Evolutionary conservation across 2,797 vertebrate species (phyloP), one percentile per base, ranked within the genome.

Genomic region (Cuniculus paca): DNA sequence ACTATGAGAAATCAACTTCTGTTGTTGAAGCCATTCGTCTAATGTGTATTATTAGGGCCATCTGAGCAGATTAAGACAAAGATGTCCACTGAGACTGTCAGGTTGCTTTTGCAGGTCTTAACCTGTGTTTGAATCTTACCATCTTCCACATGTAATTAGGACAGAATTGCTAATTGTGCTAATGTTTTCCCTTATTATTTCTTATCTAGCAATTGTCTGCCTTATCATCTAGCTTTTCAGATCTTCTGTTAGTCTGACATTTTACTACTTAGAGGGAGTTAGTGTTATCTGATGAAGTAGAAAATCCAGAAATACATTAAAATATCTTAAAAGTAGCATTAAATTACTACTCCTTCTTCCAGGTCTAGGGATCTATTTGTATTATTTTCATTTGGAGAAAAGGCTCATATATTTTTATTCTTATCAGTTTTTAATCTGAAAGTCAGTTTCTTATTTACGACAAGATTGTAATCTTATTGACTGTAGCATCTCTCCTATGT

Each of bases 251-350:
- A 93, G 61, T 52, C 8, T 84, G 80, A 10, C 20, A 79, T 90
- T 93, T 96, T 93, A 82, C 82, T 86, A 90, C 75, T 75, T 50
- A 74, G 65, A 36, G 34, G 74, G 14, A 86, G 22, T 94, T 84
- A 72, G 50, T 78, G 45, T 79, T 95, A 90, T 48, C 36, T 88
- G 81, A 90, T 96, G 60, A 92, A 93, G 95, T 90, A 79, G 56
- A 82, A 94, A 93, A 93, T 86, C 81, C 16, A 89, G 42, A 85
- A 90, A 74, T 77, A 89, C 45, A 34, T 87, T 91, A 81, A 91
- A 93, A 58, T 96, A 70, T 88, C 39, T 48, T 80, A 88, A 81
- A 94, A 90, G 31, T 93, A 91, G 90, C 34, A 72, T 93, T 95
- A 86, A 45, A 70, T 92, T 90, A 60, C 13, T 78, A 19, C 36